Percentiles rank a stretch among this genome's conserved stretches.
These are phyloP conservation scores for Brachyhypopomus gauderio DNA, from an alignment of 2,113 vertebrate genomes.

Conservation along the genomic window DNA sequence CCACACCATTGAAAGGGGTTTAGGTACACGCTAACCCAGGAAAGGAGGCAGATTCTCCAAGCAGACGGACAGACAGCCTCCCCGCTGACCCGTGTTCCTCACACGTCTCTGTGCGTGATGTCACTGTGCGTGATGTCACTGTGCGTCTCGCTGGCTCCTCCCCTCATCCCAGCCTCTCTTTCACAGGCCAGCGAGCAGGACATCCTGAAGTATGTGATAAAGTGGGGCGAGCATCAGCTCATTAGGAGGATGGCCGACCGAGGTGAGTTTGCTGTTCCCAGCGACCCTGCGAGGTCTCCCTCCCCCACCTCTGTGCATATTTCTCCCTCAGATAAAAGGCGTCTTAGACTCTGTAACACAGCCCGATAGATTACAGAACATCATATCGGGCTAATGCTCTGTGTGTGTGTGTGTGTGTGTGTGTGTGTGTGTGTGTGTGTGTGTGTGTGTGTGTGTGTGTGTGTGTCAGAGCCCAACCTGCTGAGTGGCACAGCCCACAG, in stretches of 20 bases:
- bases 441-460: constrained; percentile 28
- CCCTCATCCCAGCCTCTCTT: constrained; percentile 25
- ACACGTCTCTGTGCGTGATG: constrained; percentile 32
- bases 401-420: constrained; percentile 28
- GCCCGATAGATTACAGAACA: neutral
- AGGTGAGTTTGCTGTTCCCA: constrained; percentile 77
- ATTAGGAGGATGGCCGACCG: constrained; percentile 99
- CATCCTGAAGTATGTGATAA: constrained; percentile 97
- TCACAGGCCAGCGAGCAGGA: constrained; percentile 97
- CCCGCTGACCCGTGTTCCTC: too few relatives aligned
- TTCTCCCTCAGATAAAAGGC: constrained; percentile 5
- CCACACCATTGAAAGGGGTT: neutral
- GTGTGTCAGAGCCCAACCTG: constrained; percentile 88
- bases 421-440: neutral
- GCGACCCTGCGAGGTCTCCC: constrained; percentile 1
- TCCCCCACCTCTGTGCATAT: neutral
- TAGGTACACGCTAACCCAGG: neutral
- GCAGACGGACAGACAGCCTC: too few relatives aligned
- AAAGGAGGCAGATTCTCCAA: too few relatives aligned
- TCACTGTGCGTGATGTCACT: constrained; percentile 35
- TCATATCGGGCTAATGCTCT: neutral
- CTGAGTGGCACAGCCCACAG: constrained; percentile 97
- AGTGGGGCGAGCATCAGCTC: constrained; percentile 98
- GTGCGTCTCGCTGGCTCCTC: constrained; percentile 56
- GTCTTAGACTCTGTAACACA: neutral